These are phyloP conservation scores for Apeltes quadracus DNA, from an alignment of 2,113 vertebrate species.

Conservation along the genomic window DNA sequence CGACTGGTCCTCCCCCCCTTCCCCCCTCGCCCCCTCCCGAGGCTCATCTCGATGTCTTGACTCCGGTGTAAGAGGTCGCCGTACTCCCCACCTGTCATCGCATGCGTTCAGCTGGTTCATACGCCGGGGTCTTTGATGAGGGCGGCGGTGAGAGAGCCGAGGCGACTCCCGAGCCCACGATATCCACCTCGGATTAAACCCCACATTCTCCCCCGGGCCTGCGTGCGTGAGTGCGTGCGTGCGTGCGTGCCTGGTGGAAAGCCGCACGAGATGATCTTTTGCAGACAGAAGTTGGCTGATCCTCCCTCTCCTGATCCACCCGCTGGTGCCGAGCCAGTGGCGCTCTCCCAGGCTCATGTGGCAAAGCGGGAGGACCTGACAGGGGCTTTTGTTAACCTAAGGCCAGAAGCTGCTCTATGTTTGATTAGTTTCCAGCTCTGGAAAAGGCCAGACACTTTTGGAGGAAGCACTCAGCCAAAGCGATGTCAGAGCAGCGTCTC, in stretches of 20 bases:
- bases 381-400: constrained; percentile 78
- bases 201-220: constrained; percentile 59
- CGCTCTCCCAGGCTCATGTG: constrained; percentile 68
- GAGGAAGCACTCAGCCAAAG: constrained; percentile 72
- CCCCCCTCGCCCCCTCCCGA: constrained; percentile 29
- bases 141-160: constrained; percentile 56
- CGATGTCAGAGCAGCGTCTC: constrained; percentile 74
- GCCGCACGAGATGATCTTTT: constrained; percentile 76
- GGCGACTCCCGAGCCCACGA: constrained; percentile 58
- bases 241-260: constrained; percentile 60
- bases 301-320: constrained; percentile 49
- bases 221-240: too few relatives aligned
- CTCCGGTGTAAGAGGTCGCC: constrained; percentile 27
- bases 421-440: constrained; percentile 76
- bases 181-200: constrained; percentile 72
- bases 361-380: constrained; percentile 69
- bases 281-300: constrained; percentile 75
- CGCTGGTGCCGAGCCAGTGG: constrained; percentile 70
- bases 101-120: constrained; percentile 46
- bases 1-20: constrained; percentile 15
- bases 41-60: constrained; percentile 60
- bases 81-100: constrained; percentile 50
- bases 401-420: constrained; percentile 70
- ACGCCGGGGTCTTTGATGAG: constrained; percentile 57
- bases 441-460: constrained; percentile 65